Base-by-base conservation (phyloP, 2,888 invertebrate genomes). In the Leptinotarsa peninsularis region DNA sequence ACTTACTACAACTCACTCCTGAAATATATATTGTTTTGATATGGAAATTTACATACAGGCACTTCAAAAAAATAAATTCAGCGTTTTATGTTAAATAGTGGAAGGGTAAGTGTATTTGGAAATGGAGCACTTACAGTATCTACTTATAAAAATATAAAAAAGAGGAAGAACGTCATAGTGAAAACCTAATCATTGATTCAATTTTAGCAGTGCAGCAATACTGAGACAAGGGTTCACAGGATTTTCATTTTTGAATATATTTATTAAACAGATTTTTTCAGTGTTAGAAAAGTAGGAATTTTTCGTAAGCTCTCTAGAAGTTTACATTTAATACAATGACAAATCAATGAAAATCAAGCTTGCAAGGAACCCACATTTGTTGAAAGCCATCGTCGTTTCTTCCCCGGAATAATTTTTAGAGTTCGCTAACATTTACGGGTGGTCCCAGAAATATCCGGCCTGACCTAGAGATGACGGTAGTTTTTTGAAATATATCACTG, bases 241-340 rank as follows among this genome's bases (percentile, higher is more conserved):
- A 63, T 73, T 50, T 73, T 33, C n/a, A 54, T 63, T 63, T 74
- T 21, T 54, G 14, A 70, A 54, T 33, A 68, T 33, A 50, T 69
- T 63, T 27, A 33, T 50, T 56, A 50, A 73, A 68, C 67, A 70
- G 68, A 66, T 70, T 66, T 75, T 74, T 60, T 76, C 79, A 79
- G 80, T 80, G 77, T 80, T 82, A 82, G 82, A 82, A 83, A 82
- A 81, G 81, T 82, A 79, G 80, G 79, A 81, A 76, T 76, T 80
- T 75, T 76, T 75, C 76, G 79, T 81, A 79, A 82, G 81, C 81
- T 80, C 79, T 80, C 79, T 77, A 73, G 56, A 70, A 74, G 71
- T 74, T 66, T 74, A 76, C 76, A 76, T 75, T 74, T 72, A 75
- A 72, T 74, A 74, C 69, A 72, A 52, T 72, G 66, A 81, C 78